Conservation (phyloP, 2,888 invertebrate species). For the Campopleginae sp. region DNA sequence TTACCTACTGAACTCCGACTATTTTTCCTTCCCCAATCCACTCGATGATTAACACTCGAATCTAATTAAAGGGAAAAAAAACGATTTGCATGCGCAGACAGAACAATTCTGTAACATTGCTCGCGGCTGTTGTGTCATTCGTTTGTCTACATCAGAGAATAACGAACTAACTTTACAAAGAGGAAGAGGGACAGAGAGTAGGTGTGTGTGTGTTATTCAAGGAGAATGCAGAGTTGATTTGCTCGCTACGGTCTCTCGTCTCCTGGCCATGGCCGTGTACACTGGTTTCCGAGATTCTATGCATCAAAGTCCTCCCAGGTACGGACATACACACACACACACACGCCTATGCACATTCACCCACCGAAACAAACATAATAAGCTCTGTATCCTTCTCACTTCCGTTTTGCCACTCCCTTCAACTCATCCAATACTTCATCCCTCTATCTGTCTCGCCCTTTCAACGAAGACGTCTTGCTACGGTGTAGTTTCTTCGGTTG, state of each 20-base stretch:
- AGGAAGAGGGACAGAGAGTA: constrained; percentile 4
- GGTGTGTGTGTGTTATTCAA: constrained; percentile 16
- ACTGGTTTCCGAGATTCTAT: constrained; percentile 22
- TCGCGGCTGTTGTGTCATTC: constrained; percentile 50
- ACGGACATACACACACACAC: not conserved
- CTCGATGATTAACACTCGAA: not conserved
- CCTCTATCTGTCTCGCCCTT: constrained; percentile 8
- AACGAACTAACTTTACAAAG: constrained; percentile 51
- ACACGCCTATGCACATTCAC: not conserved
- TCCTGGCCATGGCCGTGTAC: constrained; percentile 39
- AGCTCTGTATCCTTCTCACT: constrained; percentile 45
- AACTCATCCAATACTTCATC: constrained; percentile 36
- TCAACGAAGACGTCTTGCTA: constrained; percentile 43
- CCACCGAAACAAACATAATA: not conserved
- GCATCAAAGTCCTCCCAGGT: constrained; percentile 21
- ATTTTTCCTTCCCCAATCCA: not conserved
- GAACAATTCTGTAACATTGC: constrained; percentile 28
- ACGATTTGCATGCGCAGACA: not conserved
- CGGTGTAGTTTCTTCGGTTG: constrained; percentile 43
- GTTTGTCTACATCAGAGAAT: constrained; percentile 33
- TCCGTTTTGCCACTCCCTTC: constrained; percentile 36
- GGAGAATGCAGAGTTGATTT: constrained; percentile 46
- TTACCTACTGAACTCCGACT: not conserved
- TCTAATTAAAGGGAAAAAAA: not conserved
- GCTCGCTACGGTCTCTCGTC: constrained; percentile 60